A percentile compares a stretch with the other conserved stretches of the same genome.
Evolutionary conservation across 2,797 vertebrate genomes (phyloP).

Genomic region (Erithacus rubecula): DNA sequence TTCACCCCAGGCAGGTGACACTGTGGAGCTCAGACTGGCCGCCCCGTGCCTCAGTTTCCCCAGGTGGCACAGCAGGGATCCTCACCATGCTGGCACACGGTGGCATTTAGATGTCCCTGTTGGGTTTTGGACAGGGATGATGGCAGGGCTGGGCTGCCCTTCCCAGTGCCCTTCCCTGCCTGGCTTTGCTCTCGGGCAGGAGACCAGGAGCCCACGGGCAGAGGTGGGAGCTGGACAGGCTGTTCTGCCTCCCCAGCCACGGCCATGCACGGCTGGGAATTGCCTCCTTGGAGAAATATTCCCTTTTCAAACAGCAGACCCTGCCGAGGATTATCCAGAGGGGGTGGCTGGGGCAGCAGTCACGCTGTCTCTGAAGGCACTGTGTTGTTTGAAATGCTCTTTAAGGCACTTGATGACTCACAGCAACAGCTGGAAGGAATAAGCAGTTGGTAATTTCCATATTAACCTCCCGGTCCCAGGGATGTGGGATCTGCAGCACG

Average conservation of each 20-base stretch:
- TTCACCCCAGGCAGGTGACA: not conserved
- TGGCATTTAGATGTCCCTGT: fast-evolving
- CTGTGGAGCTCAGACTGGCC: not conserved
- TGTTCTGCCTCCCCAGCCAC: not conserved
- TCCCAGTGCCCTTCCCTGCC: not conserved
- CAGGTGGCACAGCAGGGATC: fast-evolving
- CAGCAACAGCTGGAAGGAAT: slow-evolving; percentile 69
- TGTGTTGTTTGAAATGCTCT: slow-evolving; percentile 51
- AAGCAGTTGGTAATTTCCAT: slow-evolving; percentile 54
- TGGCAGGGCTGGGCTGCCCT: not conserved
- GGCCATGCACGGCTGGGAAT: not conserved
- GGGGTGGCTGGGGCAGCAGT: slow-evolving; percentile 36
- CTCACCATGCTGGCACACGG: fast-evolving
- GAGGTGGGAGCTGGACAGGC: not conserved
- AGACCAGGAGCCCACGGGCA: fast-evolving
- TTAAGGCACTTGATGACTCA: slow-evolving; percentile 60
- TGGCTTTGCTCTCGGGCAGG: not conserved
- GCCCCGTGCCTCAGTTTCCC: not conserved
- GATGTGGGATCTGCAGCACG: not conserved
- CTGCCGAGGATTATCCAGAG: slow-evolving; percentile 24
- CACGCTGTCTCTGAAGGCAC: slow-evolving; percentile 19
- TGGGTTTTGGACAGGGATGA: not conserved
- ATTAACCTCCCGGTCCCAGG: slow-evolving; percentile 32
- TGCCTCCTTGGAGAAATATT: slow-evolving; percentile 40
- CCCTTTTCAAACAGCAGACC: slow-evolving; percentile 40